These are phyloP conservation scores for Paracentrotus lividus DNA, from an alignment of 53 echinoderm and acorn worm genomes.

Conservation along the genomic window DNA sequence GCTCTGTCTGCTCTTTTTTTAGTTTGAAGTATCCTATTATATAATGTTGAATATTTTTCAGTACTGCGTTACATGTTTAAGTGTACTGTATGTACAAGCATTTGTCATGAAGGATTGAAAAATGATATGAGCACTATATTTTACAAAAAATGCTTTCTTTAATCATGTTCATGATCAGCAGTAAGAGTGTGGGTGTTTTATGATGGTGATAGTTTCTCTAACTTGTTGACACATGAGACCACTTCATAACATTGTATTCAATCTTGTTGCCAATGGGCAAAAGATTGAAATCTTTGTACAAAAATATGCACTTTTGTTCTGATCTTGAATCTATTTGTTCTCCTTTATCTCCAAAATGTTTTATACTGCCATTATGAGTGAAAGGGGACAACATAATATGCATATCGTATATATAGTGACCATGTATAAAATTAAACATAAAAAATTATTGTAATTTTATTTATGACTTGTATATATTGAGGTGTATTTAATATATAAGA, in stretches of 20 bases:
- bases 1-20: background rate
- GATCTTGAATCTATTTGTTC: background rate
- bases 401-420: slow-evolving; percentile 62
- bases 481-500: slow-evolving; percentile 60
- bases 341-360: background rate
- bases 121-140: slow-evolving; percentile 8
- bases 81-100: slow-evolving; percentile 14
- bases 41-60: slow-evolving; percentile 59
- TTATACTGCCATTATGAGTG: slow-evolving; percentile 1
- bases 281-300: background rate
- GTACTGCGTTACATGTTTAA: slow-evolving; percentile 37
- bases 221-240: background rate
- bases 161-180: background rate
- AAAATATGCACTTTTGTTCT: slow-evolving; percentile 13
- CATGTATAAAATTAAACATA: slow-evolving; percentile 40
- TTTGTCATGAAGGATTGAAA: slow-evolving; percentile 23
- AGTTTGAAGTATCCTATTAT: slow-evolving; percentile 27
- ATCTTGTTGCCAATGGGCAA: background rate
- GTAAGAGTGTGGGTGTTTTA: slow-evolving; percentile 23
- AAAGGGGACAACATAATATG: background rate
- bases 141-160: slow-evolving; percentile 17
- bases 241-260: slow-evolving; percentile 3
- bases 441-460: slow-evolving; percentile 56
- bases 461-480: slow-evolving; percentile 64
- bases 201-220: slow-evolving; percentile 14